phyloP scores from a whole-genome alignment of 2,888 invertebrate genomes.

The Globia sparganii region DNA sequence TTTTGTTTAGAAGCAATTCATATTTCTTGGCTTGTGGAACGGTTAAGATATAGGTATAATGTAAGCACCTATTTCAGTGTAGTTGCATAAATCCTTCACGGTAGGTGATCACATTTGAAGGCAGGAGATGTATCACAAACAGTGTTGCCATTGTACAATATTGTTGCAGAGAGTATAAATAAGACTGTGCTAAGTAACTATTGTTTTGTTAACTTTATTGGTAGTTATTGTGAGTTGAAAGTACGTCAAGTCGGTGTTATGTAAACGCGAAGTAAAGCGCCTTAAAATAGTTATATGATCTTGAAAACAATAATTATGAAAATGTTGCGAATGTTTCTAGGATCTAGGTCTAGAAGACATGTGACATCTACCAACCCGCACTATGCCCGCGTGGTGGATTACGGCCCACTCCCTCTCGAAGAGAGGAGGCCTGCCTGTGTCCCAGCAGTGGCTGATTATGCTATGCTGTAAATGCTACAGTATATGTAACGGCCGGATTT shows the following conservation, averaged over 20 bases:
- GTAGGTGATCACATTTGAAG: slow-evolving; percentile 39
- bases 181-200: slow-evolving; percentile 29
- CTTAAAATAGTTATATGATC: not conserved
- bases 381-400: no score
- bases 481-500: not conserved
- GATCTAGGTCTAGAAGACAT: no score
- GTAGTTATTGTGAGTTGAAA: slow-evolving; percentile 23
- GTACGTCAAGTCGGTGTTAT: slow-evolving; percentile 17
- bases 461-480: not conserved
- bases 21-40: slow-evolving; percentile 19
- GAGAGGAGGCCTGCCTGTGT: no score
- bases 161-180: slow-evolving; percentile 31
- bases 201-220: slow-evolving; percentile 37
- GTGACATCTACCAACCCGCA: no score
- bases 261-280: slow-evolving; percentile 18
- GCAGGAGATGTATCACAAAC: slow-evolving; percentile 34
- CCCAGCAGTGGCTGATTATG: no score
- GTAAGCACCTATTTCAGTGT: slow-evolving; percentile 2
- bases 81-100: slow-evolving; percentile 63
- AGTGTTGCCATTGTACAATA: slow-evolving; percentile 51
- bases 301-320: not conserved
- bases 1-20: slow-evolving; percentile 9
- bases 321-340: not conserved
- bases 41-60: not conserved
- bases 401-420: no score